These are phyloP conservation scores for Polypterus senegalus DNA, from an alignment of 2,113 vertebrate species.

Conservation along the genomic window DNA sequence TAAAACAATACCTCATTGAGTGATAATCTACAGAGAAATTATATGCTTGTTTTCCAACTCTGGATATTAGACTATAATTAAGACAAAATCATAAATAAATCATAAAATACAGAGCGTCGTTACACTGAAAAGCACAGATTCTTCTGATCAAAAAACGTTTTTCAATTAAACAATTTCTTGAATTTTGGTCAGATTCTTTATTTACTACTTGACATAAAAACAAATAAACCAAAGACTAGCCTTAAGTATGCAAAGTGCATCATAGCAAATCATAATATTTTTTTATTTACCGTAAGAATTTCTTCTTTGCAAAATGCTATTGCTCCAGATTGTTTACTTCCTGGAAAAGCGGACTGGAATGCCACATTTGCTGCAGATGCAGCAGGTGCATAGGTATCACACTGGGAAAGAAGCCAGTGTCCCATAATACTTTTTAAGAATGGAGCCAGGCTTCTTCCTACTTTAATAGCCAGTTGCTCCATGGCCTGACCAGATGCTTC, in stretches of 20 bases:
- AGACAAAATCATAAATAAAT: too few species aligned
- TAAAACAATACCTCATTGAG: too few species aligned
- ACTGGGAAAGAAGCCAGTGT: slow-evolving; percentile 93
- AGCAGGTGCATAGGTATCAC: slow-evolving; percentile 81
- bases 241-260: background rate
- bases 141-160: too few species aligned
- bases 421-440: slow-evolving; percentile 92
- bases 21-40: too few species aligned
- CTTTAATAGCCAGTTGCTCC: slow-evolving; percentile 86
- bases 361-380: slow-evolving; percentile 75
- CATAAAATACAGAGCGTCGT: too few species aligned
- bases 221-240: too few species aligned
- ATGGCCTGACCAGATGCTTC: slow-evolving; percentile 91
- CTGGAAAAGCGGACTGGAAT: slow-evolving; percentile 85
- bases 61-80: too few species aligned
- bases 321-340: slow-evolving; percentile 80
- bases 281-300: slow-evolving; percentile 70
- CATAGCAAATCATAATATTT: background rate
- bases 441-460: slow-evolving; percentile 83
- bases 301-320: slow-evolving; percentile 91
- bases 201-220: too few species aligned
- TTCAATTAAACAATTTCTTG: too few species aligned
- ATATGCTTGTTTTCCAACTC: too few species aligned
- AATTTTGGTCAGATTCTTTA: too few species aligned
- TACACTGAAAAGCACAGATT: too few species aligned